phyloP scores from a whole-genome alignment of 2,888 invertebrate species.

The Plagodis pulveraria region DNA sequence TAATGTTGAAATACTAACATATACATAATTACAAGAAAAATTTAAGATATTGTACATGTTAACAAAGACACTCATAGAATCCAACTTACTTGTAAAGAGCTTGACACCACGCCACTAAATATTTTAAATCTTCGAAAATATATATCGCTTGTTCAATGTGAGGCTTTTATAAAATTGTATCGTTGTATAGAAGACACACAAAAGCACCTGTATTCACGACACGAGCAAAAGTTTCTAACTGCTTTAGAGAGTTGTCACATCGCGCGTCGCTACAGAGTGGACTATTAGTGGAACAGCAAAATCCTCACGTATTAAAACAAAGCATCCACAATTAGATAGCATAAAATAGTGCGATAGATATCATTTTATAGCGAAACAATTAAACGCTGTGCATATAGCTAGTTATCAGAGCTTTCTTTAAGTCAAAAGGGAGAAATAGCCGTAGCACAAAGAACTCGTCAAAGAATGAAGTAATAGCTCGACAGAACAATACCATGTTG shows the following conservation, averaged over 20 bases:
- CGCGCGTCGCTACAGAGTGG: conserved; percentile 41
- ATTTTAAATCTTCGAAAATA: too few relatives aligned
- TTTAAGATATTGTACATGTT: too few relatives aligned
- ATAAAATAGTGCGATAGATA: not conserved
- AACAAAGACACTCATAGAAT: too few relatives aligned
- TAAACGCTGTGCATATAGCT: too few relatives aligned
- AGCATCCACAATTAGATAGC: conserved; percentile 36
- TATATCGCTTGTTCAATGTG: too few relatives aligned
- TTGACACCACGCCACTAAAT: too few relatives aligned
- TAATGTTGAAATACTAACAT: too few relatives aligned
- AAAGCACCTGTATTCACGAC: conserved; percentile 30
- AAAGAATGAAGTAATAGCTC: conserved; percentile 23
- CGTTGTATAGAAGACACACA: conserved; percentile 27
- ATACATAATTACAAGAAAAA: too few relatives aligned
- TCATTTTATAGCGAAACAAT: too few relatives aligned
- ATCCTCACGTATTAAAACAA: conserved; percentile 37
- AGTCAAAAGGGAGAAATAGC: conserved; percentile 1
- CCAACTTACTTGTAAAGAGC: too few relatives aligned
- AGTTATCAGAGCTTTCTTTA: not conserved
- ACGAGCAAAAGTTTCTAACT: conserved; percentile 60
- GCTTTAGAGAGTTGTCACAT: conserved; percentile 61
- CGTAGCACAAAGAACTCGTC: conserved; percentile 15
- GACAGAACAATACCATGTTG: conserved; percentile 29
- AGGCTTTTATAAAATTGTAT: not conserved
- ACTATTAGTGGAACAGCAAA: conserved; percentile 44